Conservation (phyloP, 2,888 invertebrate genomes). For the Mactromeris polynyma region DNA sequence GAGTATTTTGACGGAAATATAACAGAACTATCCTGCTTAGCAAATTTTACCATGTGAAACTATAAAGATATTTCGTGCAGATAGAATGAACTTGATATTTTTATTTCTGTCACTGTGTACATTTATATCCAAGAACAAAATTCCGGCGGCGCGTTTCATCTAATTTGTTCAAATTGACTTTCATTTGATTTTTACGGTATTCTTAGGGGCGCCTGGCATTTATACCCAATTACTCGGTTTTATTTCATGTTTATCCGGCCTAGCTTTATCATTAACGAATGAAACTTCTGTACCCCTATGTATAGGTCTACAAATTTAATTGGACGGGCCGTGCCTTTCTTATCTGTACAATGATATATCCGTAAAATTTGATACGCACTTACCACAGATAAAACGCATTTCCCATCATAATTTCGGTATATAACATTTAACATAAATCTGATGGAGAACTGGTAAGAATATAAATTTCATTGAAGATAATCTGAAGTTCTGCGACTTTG, state of each 20-base stretch:
- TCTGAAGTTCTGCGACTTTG: not conserved
- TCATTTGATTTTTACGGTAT: constrained; percentile 72
- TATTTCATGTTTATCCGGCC: constrained; percentile 70
- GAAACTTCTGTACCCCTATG: constrained; percentile 51
- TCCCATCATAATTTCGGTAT: constrained; percentile 18
- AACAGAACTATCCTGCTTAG: constrained; percentile 5
- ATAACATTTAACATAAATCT: constrained; percentile 35
- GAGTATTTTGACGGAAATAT: constrained; percentile 22
- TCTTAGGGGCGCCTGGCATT: constrained; percentile 72
- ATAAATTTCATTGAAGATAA: constrained; percentile 5
- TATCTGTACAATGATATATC: constrained; percentile 54
- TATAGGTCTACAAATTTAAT: constrained; percentile 50
- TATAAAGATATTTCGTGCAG: constrained; percentile 23
- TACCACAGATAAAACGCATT: constrained; percentile 23
- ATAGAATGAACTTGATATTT: constrained; percentile 25
- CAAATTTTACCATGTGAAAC: not conserved
- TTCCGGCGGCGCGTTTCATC: constrained; percentile 43
- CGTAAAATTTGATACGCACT: constrained; percentile 53
- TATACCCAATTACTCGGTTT: constrained; percentile 77
- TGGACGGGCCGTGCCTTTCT: constrained; percentile 52
- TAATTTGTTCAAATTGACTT: constrained; percentile 72
- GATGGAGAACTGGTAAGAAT: not conserved
- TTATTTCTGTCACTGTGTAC: constrained; percentile 7
- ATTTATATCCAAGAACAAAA: constrained; percentile 27
- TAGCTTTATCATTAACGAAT: constrained; percentile 60